These are phyloP conservation scores for Pseudorhiza aurosa DNA, from an alignment of 30 jellyfish, hydroid and myxozoan genomes.

Conservation along the genomic window DNA sequence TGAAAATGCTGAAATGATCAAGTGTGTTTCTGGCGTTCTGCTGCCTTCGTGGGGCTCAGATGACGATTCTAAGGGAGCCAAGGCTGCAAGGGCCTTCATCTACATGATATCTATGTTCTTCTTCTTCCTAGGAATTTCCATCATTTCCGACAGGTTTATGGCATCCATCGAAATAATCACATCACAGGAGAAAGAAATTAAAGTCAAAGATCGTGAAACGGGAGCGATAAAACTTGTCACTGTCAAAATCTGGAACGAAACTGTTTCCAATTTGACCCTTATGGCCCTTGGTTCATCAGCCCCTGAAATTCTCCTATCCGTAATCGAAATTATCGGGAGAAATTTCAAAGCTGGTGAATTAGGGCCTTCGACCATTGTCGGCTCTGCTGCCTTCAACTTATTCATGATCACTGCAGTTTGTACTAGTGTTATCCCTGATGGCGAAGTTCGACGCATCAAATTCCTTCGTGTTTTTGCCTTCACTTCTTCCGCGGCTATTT, in stretches of 20 bases:
- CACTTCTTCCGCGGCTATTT: constrained; percentile 89
- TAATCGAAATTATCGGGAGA: constrained; percentile 89
- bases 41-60: constrained; percentile 90
- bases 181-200: constrained; percentile 96
- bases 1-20: constrained; percentile 71
- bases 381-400: constrained; percentile 99
- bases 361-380: constrained; percentile 99
- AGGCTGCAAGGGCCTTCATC: constrained; percentile 94
- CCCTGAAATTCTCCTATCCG: constrained; percentile 97
- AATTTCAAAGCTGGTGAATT: constrained; percentile 96
- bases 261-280: constrained; percentile 94
- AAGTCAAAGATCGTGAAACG: constrained; percentile 91
- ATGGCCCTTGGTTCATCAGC: constrained; percentile 99
- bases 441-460: constrained; percentile 91
- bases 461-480: constrained; percentile 95
- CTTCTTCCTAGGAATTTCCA: constrained; percentile 98
- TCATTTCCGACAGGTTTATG: constrained; percentile 98
- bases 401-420: constrained; percentile 98
- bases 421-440: constrained; percentile 92
- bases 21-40: constrained; percentile 83
- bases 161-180: constrained; percentile 97
- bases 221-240: constrained; percentile 90
- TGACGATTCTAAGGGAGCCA: constrained; percentile 70
- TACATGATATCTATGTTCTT: constrained; percentile 89
- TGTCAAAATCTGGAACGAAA: constrained; percentile 98